Evolutionary conservation across 2,888 invertebrate genomes (phyloP), one percentile per base, ranked within the genome.

Genomic region (Sinohyriopsis cumingii): DNA sequence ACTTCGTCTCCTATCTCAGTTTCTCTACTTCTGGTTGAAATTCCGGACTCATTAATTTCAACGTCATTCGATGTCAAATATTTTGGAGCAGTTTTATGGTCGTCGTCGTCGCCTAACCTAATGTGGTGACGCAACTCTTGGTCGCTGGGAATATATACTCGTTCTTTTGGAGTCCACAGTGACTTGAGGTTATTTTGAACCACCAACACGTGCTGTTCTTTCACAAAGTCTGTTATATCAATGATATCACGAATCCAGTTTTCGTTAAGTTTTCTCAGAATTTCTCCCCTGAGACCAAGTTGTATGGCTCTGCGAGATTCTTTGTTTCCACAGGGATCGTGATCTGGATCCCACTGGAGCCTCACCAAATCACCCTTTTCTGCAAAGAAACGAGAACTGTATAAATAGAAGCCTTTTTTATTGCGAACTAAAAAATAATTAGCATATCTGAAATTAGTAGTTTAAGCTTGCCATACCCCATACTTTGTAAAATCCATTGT

Each of bases 261-360:
- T 24, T 72, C 67, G 64, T 77, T 71, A 73, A 80, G 84, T 61
- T 70, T 77, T 57, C 70, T 55, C 33, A 85, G 59, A 5, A 78
- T 80, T 69, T 80, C 68, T 45, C 82, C 80, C 60, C 83, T 78
- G 9, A 87, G 69, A 19, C 87, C 86, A 3, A 87, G 76, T 65
- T 87, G 87, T 64, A 87, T 80, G 9, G 87, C 86, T 57, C 82
- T 75, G 61, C 87, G 67, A 0, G 65, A 62, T 18, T 64, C 53
- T 59, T 82, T 83, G 5, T 54, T 65, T 19, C 79, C 79, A 9
- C 62, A 67, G 7, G 87, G 87, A 45, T 66, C 54, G 63, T 87
- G 87, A 61, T 87, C 87, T 4, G 87, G 85, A 69, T 85, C 85
- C 85, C 85, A 85, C 68, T 85, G 84, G 5, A 85, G 72, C 20